Conservation (phyloP, 2,113 vertebrate species). For the Gallinago jamesoni region DNA sequence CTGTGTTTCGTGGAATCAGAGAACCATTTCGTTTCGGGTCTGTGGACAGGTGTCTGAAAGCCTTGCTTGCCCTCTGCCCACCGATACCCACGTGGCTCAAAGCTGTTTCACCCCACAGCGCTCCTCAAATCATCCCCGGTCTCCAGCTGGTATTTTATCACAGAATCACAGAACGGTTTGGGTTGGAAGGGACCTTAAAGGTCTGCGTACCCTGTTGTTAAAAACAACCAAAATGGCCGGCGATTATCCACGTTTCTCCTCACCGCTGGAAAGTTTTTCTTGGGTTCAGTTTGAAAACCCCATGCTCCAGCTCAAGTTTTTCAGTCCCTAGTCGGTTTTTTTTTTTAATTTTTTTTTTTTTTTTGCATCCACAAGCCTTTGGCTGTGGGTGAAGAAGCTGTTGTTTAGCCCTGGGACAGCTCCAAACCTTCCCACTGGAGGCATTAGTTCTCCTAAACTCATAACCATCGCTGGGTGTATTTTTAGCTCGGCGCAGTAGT, state of each 20-base stretch:
- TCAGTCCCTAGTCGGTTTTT: constrained; percentile 47
- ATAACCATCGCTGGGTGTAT: background rate
- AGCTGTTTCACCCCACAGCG: background rate
- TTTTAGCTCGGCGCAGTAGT: constrained; percentile 24
- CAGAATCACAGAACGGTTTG: no score
- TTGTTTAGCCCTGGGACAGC: constrained; percentile 18
- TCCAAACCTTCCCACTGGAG: constrained; percentile 41
- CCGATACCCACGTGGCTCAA: background rate
- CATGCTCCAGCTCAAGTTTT: constrained; percentile 16
- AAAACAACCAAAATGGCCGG: constrained; percentile 7
- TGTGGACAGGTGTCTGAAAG: background rate
- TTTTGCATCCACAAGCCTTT: constrained; percentile 1
- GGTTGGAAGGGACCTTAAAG: background rate
- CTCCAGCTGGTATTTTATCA: background rate
- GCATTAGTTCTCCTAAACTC: constrained; percentile 54
- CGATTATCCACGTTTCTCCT: background rate
- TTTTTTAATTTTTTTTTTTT: no score
- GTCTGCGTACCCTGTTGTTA: constrained; percentile 36
- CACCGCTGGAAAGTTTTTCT: constrained; percentile 3
- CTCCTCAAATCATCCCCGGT: background rate
- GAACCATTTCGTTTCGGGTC: background rate
- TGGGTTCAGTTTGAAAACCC: background rate
- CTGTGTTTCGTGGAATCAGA: background rate
- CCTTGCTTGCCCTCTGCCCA: background rate
- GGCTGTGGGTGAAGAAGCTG: constrained; percentile 52